These are phyloP conservation scores for Condylostylus longicornis DNA, from an alignment of 1,140 invertebrate species.

Conservation along the genomic window DNA sequence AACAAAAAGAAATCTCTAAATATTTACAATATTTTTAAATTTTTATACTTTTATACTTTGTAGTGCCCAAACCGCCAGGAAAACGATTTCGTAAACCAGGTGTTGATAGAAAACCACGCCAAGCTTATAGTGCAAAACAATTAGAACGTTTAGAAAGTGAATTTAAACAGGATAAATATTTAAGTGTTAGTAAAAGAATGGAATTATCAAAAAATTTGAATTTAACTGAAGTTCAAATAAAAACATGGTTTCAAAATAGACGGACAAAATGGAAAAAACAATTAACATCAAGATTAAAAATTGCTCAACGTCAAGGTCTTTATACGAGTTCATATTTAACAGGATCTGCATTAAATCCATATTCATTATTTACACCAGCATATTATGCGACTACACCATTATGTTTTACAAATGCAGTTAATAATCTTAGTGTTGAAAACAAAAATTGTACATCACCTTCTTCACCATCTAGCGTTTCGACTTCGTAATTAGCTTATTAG, in stretches of 20 bases:
- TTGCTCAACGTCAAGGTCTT: constrained; percentile 69
- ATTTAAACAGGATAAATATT: constrained; percentile 89
- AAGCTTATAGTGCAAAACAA: constrained; percentile 90
- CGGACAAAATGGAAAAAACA: constrained; percentile 96
- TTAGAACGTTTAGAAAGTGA: constrained; percentile 78
- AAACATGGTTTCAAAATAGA: constrained; percentile 94
- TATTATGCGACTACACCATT: constrained; percentile 47
- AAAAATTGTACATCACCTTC: too few species aligned
- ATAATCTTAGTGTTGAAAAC: constrained; percentile 45
- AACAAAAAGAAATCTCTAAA: background rate
- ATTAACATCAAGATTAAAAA: constrained; percentile 70
- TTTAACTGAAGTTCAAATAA: constrained; percentile 90
- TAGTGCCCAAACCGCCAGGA: constrained; percentile 61
- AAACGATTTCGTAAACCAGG: constrained; percentile 68
- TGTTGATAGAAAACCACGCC: constrained; percentile 80
- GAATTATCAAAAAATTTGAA: constrained; percentile 76
- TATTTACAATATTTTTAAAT: background rate
- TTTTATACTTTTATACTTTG: constrained; percentile 20
- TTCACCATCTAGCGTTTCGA: too few species aligned
- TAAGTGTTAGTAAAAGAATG: constrained; percentile 87
- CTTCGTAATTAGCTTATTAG: too few species aligned
- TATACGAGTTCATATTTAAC: constrained; percentile 40
- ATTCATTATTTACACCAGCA: constrained; percentile 39
- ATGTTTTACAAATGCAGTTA: constrained; percentile 48
- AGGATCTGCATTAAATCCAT: constrained; percentile 40